Conservation (phyloP, 2,888 invertebrate genomes). For the Zele albiditarsus region DNA sequence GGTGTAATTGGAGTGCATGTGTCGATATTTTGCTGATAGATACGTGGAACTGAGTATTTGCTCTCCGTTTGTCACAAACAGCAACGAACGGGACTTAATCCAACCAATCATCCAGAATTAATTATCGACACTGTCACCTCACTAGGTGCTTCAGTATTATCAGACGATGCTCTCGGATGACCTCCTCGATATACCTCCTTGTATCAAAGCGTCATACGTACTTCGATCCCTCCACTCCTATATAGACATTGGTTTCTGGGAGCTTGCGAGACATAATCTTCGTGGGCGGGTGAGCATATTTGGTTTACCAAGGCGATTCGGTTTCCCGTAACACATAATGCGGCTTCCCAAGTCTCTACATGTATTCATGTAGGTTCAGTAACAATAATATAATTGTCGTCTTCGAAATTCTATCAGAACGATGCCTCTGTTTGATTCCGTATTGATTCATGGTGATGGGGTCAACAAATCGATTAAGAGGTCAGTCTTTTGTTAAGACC, state of each 20-base stretch:
- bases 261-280: slow-evolving; percentile 14
- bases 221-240: background rate
- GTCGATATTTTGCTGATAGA: background rate
- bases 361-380: background rate
- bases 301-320: slow-evolving; percentile 2
- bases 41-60: background rate
- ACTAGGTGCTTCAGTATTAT: background rate
- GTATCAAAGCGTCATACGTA: slow-evolving; percentile 13
- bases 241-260: slow-evolving; percentile 1
- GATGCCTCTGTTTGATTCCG: no score
- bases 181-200: background rate
- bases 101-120: background rate
- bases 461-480: no score
- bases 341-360: background rate
- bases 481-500: no score
- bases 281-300: slow-evolving; percentile 9
- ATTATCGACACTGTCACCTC: slow-evolving; percentile 1
- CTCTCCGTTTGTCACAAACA: background rate
- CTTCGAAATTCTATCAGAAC: background rate
- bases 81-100: background rate
- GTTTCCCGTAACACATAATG: background rate
- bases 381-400: background rate
- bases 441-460: no score
- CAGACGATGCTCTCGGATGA: background rate
- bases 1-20: no score